Percentiles rank a stretch among this genome's conserved stretches.
Evolutionary conservation across 2,113 vertebrate genomes (phyloP).

Genomic region (Nyctibius bracteatus): DNA sequence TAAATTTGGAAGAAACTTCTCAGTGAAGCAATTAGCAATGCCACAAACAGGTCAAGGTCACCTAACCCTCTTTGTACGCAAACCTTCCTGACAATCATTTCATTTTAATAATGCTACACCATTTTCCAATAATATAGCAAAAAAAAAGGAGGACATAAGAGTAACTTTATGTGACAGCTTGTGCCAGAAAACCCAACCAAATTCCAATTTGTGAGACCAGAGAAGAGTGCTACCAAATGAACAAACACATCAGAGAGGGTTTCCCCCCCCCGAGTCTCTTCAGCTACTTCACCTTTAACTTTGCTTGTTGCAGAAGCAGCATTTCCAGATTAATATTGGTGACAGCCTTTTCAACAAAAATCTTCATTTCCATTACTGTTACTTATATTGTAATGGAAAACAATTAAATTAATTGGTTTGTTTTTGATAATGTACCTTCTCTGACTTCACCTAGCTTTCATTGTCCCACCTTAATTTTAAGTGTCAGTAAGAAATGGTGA

Average conservation of each 20-base stretch:
- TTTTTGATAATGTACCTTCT: not conserved
- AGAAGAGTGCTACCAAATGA: not conserved
- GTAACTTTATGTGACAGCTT: not conserved
- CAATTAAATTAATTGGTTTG: not conserved
- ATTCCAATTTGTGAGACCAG: not conserved
- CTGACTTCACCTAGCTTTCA: constrained; percentile 38
- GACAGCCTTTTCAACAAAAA: not conserved
- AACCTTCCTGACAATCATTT: not conserved
- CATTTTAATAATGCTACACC: not conserved
- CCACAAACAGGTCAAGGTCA: not conserved
- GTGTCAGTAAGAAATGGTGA: not conserved
- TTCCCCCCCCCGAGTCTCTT: not conserved
- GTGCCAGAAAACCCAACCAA: not conserved
- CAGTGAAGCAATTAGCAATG: not conserved
- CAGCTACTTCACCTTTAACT: not conserved
- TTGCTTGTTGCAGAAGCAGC: not conserved
- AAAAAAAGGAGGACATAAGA: not conserved
- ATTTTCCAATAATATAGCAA: not conserved
- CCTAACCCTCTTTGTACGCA: not conserved
- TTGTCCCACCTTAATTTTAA: constrained; percentile 7
- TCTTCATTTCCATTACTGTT: not conserved
- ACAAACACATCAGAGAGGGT: not conserved
- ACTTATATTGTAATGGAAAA: not conserved
- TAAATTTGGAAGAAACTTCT: not conserved
- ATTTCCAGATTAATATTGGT: not conserved